Percentiles rank a stretch among this genome's conserved stretches.
Conservation (phyloP, 1,140 invertebrate genomes). For the Drosophila repleta region DNA sequence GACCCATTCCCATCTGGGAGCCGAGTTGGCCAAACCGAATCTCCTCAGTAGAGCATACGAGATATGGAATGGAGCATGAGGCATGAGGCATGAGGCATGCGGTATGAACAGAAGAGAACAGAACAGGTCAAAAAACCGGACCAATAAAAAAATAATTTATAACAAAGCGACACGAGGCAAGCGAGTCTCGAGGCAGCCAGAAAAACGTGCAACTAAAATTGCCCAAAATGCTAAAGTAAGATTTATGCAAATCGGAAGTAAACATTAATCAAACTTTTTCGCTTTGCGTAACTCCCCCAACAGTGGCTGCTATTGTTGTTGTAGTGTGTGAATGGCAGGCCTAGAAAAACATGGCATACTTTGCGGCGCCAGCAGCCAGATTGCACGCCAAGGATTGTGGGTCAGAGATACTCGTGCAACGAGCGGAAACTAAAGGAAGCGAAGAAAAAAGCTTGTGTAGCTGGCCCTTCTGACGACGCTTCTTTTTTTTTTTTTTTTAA, state of each 20-base stretch:
- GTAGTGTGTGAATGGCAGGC: conserved; percentile 39
- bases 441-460: conserved; percentile 27
- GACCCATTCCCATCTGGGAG: conserved; percentile 17
- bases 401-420: conserved; percentile 51
- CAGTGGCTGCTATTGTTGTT: conserved; percentile 21
- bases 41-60: conserved; percentile 56
- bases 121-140: conserved; percentile 12
- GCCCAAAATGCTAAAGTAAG: conserved; percentile 77
- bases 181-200: not conserved
- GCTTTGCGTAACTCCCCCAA: conserved; percentile 28
- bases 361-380: conserved; percentile 59
- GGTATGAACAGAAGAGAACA: too few relatives aligned
- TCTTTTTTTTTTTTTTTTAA: conserved; percentile 27
- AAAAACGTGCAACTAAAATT: conserved; percentile 40
- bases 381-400: conserved; percentile 58
- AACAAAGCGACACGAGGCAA: conserved; percentile 48
- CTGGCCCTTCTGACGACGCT: conserved; percentile 28
- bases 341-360: conserved; percentile 53
- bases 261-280: conserved; percentile 83
- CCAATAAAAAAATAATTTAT: conserved; percentile 81
- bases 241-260: conserved; percentile 84
- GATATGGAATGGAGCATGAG: too few relatives aligned
- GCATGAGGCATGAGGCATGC: too few relatives aligned
- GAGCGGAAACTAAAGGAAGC: conserved; percentile 12
- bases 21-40: conserved; percentile 45